Evolutionary conservation across 2,888 invertebrate species (phyloP).

Genomic region (Rhagium mordax): DNA sequence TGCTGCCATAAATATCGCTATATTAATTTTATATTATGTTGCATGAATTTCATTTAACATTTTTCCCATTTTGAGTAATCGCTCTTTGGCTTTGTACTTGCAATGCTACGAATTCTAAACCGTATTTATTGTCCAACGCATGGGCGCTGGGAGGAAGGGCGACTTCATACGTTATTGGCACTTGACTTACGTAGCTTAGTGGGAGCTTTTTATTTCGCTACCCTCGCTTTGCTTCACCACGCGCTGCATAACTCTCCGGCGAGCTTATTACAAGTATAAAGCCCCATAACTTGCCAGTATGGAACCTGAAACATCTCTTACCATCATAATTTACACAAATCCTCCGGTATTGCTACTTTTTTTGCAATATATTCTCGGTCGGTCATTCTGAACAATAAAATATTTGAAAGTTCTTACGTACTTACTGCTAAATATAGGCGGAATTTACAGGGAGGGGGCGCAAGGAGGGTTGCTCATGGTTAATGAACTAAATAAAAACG

Average conservation of each 20-base stretch:
- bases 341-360: neutral
- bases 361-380: neutral
- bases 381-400: neutral
- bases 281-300: neutral
- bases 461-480: too few species aligned
- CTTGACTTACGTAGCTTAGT: conserved; percentile 37
- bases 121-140: conserved; percentile 42
- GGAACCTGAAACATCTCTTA: neutral
- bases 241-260: conserved; percentile 30
- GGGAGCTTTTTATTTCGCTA: conserved; percentile 30
- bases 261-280: conserved; percentile 30
- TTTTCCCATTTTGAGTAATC: conserved; percentile 56
- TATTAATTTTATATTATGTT: conserved; percentile 71
- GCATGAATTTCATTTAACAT: conserved; percentile 63
- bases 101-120: conserved; percentile 46
- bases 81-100: conserved; percentile 35
- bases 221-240: conserved; percentile 31
- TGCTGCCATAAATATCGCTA: conserved; percentile 70
- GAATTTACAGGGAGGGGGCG: too few species aligned
- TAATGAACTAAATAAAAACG: too few species aligned
- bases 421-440: too few species aligned
- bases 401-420: too few species aligned
- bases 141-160: conserved; percentile 14
- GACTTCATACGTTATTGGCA: conserved; percentile 45
- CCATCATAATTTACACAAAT: neutral